Evolutionary conservation across 2,888 invertebrate species (phyloP), one percentile per base, ranked within the genome.

Genomic region (Eupeodes luniger): DNA sequence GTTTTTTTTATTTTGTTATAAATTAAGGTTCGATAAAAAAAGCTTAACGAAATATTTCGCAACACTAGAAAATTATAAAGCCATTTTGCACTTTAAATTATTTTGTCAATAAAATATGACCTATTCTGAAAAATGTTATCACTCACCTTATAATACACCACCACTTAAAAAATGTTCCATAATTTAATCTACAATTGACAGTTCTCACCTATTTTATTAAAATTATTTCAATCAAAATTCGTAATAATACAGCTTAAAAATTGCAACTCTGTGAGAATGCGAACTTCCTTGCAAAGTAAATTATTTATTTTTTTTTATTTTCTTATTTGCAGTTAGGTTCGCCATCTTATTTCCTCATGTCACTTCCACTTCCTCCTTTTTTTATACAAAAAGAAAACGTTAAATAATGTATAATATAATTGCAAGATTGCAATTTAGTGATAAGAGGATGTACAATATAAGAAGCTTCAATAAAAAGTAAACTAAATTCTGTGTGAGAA

Each of bases 401-500:
- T n/a, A 34, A 74, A 75, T 62, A 51, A 59, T 61, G 5, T 55
- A 64, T 53, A 80, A 62, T 77, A 77, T 87, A 83, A 88, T 81
- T 88, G 85, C 69, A 57, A 85, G 88, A 88, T 88, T 85, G 81
- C 77, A 85, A 88, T 88, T 88, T 88, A 34, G 12, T 75, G 88
- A 88, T 88, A 88, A 85, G 66, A 70, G 2, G 7, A 44, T 14
- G 11, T 4, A 47, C 66, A 87, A 27, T 27, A 27, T 27, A 27
- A 27, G 27, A 57, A 70, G 57, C 49, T 51, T 70, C 77, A 80
- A 80, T 76, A 83, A 82, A 81, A 64, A 85, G 61, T 70, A 72
- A 75, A 49, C 27, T 40, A 76, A 76, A 83, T 59, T 72, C 61
- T 47, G 61, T 62, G 78, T 40, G 57, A 75, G 69, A 57, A 57